These are phyloP conservation scores for Corythornis madagascariensis DNA, from an alignment of 2,113 vertebrate species.

Conservation along the genomic window DNA sequence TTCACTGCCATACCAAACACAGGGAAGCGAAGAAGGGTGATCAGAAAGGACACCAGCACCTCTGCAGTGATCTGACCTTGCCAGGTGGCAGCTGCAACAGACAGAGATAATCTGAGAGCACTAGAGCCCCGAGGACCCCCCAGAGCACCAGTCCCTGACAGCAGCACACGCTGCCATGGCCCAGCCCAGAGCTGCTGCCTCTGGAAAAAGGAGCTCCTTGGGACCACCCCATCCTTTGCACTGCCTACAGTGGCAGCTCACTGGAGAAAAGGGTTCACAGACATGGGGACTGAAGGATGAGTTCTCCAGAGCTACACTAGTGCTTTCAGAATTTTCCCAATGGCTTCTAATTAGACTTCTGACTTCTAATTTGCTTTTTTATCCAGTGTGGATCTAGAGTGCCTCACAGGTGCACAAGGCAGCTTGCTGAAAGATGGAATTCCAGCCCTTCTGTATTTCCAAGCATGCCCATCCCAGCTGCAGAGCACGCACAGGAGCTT, in stretches of 20 bases:
- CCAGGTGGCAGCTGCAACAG: neutral
- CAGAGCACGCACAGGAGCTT: neutral
- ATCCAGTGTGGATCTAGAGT: neutral
- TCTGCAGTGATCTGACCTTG: neutral
- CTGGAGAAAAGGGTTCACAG: neutral
- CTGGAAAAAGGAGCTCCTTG: too few species aligned
- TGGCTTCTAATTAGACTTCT: neutral
- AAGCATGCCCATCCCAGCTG: neutral
- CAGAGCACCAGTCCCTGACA: neutral
- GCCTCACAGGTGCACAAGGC: neutral
- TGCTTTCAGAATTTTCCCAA: neutral
- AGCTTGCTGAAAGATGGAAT: neutral
- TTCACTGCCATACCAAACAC: neutral
- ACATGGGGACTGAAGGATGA: fast-evolving
- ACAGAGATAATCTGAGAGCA: neutral
- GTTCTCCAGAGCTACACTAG: neutral
- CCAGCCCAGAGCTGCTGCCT: neutral
- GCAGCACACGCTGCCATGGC: fast-evolving
- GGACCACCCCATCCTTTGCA: neutral
- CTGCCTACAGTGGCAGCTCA: fast-evolving
- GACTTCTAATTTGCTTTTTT: neutral
- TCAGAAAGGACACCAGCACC: neutral
- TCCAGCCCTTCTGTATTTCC: neutral
- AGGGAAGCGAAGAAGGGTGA: neutral
- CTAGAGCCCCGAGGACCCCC: too few species aligned